phyloP scores from a whole-genome alignment of 35 echinoderm and acorn worm genomes.

The Heliocidaris erythrogramma region DNA sequence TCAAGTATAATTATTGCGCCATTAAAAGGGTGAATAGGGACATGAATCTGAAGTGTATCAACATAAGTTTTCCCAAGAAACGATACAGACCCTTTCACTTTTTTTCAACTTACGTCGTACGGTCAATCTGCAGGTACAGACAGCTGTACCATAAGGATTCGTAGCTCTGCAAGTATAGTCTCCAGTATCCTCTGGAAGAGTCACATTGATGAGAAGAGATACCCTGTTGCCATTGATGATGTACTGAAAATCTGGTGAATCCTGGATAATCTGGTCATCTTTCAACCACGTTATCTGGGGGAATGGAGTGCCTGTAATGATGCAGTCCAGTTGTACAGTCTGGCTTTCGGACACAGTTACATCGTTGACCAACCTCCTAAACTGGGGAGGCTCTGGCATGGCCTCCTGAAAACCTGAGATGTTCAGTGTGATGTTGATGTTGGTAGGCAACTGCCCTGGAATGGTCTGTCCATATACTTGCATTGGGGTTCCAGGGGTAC shows the following conservation, averaged over 20 bases:
- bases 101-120: constrained; percentile 65
- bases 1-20: no score
- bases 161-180: constrained; percentile 91
- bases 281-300: constrained; percentile 85
- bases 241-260: constrained; percentile 95
- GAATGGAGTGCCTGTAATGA: constrained; percentile 85
- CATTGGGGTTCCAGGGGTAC: constrained; percentile 33
- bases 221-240: constrained; percentile 85
- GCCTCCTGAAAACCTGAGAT: constrained; percentile 77
- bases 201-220: constrained; percentile 76
- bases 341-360: constrained; percentile 69
- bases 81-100: no score
- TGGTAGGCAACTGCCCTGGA: constrained; percentile 50
- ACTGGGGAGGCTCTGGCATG: constrained; percentile 75
- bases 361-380: constrained; percentile 70
- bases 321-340: constrained; percentile 79
- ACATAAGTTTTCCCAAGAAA: no score
- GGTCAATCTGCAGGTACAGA: constrained; percentile 84
- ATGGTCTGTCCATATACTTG: constrained; percentile 48
- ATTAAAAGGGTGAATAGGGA: no score
- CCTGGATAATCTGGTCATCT: constrained; percentile 71
- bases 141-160: constrained; percentile 85
- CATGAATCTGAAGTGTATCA: no score
- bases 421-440: constrained; percentile 86
- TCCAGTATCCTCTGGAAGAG: constrained; percentile 87